Conservation (phyloP, 1,140 invertebrate genomes). For the Odontomachus brunneus region DNA sequence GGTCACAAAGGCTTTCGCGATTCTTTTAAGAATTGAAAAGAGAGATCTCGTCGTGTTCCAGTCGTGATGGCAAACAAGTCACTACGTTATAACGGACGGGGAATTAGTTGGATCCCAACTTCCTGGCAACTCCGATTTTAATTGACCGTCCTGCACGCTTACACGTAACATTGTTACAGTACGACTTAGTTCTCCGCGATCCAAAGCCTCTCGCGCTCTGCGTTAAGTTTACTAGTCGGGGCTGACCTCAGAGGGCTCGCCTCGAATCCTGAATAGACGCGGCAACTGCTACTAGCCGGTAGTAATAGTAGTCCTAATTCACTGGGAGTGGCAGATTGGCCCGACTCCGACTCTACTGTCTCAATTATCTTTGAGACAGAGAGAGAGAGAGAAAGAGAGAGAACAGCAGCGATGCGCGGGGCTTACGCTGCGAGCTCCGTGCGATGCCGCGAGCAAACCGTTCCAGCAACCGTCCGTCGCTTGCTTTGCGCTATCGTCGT, state of each 20-base stretch:
- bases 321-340: not conserved
- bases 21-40: not conserved
- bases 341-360: not conserved
- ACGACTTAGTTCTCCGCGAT: not conserved
- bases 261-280: not conserved
- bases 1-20: not conserved
- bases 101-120: not conserved
- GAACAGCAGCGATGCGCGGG: not conserved
- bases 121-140: not conserved
- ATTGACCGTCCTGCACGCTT: not conserved
- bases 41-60: not conserved
- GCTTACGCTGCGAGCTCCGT: not conserved
- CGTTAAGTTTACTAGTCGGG: constrained; percentile 7
- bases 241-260: not conserved
- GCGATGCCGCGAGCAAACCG: constrained; percentile 12
- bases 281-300: not conserved
- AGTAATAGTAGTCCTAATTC: not conserved
- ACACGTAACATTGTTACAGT: not conserved
- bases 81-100: not conserved
- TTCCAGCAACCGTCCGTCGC: not conserved
- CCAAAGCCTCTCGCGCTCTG: not conserved
- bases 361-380: not conserved
- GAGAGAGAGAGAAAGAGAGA: not conserved
- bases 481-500: not conserved
- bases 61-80: not conserved